A percentile compares a stretch with the other conserved stretches of the same genome.
phyloP scores from a whole-genome alignment of 2,888 invertebrate genomes.

The Ophion costatus region DNA sequence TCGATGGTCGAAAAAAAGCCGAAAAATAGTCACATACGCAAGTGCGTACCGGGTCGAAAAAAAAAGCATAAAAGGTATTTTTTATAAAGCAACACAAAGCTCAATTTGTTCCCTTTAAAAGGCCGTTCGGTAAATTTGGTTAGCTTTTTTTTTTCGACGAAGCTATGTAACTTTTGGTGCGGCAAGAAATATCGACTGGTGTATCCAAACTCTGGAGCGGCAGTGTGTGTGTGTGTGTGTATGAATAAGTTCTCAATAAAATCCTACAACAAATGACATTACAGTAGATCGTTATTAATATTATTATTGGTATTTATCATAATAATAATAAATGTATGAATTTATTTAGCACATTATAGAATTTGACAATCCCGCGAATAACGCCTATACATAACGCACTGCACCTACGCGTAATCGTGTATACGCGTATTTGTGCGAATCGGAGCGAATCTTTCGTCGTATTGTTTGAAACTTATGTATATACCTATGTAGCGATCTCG shows the following conservation, averaged over 20 bases:
- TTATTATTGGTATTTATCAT: conserved; percentile 41
- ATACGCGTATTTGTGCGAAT: conserved; percentile 22
- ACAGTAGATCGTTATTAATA: conserved; percentile 30
- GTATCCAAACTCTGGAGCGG: too few relatives aligned
- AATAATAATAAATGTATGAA: conserved; percentile 23
- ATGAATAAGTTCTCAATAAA: conserved; percentile 51
- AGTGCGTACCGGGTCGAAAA: too few relatives aligned
- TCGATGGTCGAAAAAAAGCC: too few relatives aligned
- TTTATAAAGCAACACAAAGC: too few relatives aligned
- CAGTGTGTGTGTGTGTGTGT: too few relatives aligned
- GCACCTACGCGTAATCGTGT: neutral
- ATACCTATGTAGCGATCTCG: conserved; percentile 1
- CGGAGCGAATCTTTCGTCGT: conserved; percentile 3
- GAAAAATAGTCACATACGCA: too few relatives aligned
- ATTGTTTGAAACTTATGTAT: neutral
- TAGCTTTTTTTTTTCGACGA: too few relatives aligned
- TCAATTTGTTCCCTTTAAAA: too few relatives aligned
- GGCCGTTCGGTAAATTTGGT: too few relatives aligned
- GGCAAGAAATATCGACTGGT: too few relatives aligned
- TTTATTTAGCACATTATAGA: conserved; percentile 51
- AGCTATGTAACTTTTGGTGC: too few relatives aligned
- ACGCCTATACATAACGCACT: conserved; percentile 53
- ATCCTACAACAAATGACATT: conserved; percentile 62
- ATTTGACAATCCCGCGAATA: conserved; percentile 62
- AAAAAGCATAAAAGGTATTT: too few relatives aligned